Evolutionary conservation across 2,797 vertebrate species (phyloP), one percentile per base, ranked within the genome.

Genomic region (Danio jaintianensis): DNA sequence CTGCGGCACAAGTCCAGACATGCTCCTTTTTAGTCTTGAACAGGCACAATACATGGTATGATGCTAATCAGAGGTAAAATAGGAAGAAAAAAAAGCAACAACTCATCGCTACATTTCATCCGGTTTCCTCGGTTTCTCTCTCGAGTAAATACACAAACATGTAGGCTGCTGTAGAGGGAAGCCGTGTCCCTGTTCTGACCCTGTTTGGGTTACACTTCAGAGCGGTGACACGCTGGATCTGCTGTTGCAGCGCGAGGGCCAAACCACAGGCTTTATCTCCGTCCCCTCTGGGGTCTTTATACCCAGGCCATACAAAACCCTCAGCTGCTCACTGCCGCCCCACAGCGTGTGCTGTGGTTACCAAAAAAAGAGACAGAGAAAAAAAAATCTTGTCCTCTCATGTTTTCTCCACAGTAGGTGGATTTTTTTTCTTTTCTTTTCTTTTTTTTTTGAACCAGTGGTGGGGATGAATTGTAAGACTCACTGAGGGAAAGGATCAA

Each of bases 1-100:
- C 89, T 87, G 64, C 50, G 43, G 12, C 52, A 73, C 92, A 45
- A 86, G 92, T 87, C 88, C 85, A 85, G 91, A 88, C 92, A 79
- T 58, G 90, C 89, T 58, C 75, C 53, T 64, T 62, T 85, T 56
- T 18, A 53, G 59, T 82, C 62, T 73, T 81, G 69, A 81, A 80
- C 88, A 79, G 84, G 88, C 86, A 86, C 72, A 87, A 86, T 87
- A 87, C 85, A 81, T 79, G 52, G 71, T 77, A 87, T 69, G 86
- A 88, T 91, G 80, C 80, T 88, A 85, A 85, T 90, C 88, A 77
- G 83, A 78, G 75, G 58, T 71, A 22, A 73, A 87, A 80, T 75
- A 77, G 22, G 68, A 75, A 78, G 70, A 40, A 12, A 18, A 66
- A 29, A 29, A 29, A 29, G n/a, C 29, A 29, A 29, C 29, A 29